Percentiles rank a stretch among this genome's conserved stretches.
phyloP scores from a whole-genome alignment of 2,113 vertebrate genomes.

The Ammodytes marinus region DNA sequence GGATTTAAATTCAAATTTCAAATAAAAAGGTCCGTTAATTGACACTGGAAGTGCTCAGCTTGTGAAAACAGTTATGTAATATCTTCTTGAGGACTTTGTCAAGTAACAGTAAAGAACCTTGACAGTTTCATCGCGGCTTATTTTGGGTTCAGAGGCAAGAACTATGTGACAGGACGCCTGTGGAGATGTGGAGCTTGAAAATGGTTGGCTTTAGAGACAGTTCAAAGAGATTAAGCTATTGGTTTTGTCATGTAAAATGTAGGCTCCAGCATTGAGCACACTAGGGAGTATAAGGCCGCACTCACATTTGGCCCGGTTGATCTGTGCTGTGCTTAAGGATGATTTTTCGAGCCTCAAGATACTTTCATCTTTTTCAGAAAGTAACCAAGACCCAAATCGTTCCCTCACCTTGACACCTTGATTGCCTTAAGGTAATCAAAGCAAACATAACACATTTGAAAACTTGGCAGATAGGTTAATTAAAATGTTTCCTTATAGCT shows the following conservation, averaged over 20 bases:
- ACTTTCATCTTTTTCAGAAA: not conserved
- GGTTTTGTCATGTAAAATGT: not conserved
- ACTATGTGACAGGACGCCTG: slow-evolving; percentile 10
- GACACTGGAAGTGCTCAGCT: not conserved
- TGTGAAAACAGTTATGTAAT: not conserved
- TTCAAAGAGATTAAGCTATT: not conserved
- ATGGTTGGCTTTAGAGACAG: not conserved
- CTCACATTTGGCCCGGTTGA: no score
- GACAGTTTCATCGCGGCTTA: not conserved
- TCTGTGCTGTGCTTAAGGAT: not conserved
- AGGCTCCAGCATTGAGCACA: not conserved
- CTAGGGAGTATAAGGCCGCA: not conserved
- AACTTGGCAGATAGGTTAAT: not conserved
- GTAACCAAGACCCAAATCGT: not conserved
- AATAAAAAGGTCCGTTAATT: not conserved
- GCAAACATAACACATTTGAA: not conserved
- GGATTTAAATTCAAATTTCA: not conserved
- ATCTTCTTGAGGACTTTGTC: not conserved
- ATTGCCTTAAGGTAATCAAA: not conserved
- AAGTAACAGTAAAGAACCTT: not conserved
- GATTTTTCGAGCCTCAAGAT: not conserved
- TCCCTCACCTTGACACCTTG: not conserved
- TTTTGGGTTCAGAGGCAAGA: slow-evolving; percentile 1
- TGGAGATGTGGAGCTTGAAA: not conserved
- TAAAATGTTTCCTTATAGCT: not conserved